Conservation (phyloP, 2,797 vertebrate species). For the Eleutherodactylus coqui region DNA sequence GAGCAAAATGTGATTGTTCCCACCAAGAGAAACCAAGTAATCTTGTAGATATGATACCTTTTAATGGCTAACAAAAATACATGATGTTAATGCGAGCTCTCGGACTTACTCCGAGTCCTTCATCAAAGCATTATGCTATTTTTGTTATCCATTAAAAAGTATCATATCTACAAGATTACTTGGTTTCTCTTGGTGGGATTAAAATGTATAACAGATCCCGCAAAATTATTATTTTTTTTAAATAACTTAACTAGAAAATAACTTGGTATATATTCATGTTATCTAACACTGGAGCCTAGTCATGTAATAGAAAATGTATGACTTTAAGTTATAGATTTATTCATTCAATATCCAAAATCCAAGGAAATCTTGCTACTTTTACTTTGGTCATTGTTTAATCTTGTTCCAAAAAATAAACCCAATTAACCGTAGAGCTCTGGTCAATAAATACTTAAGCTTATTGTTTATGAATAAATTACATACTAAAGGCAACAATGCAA, state of each 20-base stretch:
- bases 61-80: no score
- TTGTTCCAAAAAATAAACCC: neutral
- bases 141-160: no score
- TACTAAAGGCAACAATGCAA: neutral
- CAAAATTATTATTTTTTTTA: slow-evolving; percentile 1
- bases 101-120: no score
- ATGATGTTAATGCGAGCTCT: no score
- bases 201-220: neutral
- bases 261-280: neutral
- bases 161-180: no score
- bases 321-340: neutral
- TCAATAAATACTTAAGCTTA: slow-evolving; percentile 1
- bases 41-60: no score
- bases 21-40: no score
- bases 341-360: neutral
- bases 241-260: neutral
- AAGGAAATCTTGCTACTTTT: neutral
- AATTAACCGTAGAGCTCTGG: neutral
- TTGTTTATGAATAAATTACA: neutral
- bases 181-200: no score
- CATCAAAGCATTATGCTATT: no score
- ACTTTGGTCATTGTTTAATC: neutral
- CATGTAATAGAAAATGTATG: neutral
- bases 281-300: neutral
- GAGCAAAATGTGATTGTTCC: no score